Percentiles rank a stretch among this genome's conserved stretches.
Conservation (phyloP, 2,888 invertebrate species). For the Lasius fuliginosus region DNA sequence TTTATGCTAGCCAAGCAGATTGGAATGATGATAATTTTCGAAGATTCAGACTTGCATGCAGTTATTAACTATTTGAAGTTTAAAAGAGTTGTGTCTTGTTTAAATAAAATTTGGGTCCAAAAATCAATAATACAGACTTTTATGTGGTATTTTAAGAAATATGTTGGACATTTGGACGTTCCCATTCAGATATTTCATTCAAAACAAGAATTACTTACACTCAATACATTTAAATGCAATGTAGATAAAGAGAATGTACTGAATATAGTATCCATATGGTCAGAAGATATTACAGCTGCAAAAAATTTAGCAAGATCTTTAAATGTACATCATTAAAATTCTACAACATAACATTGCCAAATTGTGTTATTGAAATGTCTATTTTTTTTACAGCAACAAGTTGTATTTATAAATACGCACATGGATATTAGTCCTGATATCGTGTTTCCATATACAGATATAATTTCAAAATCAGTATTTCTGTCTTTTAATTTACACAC, state of each 20-base stretch:
- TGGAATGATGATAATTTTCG: conserved; percentile 15
- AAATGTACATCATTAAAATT: conserved; percentile 1
- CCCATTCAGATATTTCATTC: neutral
- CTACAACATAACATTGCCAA: neutral
- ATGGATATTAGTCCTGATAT: conserved; percentile 3
- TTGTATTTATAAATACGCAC: conserved; percentile 12
- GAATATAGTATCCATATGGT: conserved; percentile 14
- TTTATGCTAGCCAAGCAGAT: neutral
- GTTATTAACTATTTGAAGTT: neutral
- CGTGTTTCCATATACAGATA: neutral
- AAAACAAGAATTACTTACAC: neutral
- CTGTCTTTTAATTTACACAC: neutral
- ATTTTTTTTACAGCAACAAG: neutral
- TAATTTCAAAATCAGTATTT: too few species aligned
- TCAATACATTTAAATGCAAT: neutral
- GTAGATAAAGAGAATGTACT: neutral
- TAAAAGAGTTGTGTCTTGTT: neutral
- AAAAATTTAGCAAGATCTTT: neutral
- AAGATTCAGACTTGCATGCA: conserved; percentile 32
- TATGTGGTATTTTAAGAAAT: neutral
- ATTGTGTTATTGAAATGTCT: neutral
- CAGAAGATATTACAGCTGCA: conserved; percentile 20
- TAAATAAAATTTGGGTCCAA: conserved; percentile 20
- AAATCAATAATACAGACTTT: neutral
- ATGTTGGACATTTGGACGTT: neutral